Evolutionary conservation across 1,140 invertebrate species (phyloP), one percentile per base, ranked within the genome.

Genomic region (Manduca sexta): DNA sequence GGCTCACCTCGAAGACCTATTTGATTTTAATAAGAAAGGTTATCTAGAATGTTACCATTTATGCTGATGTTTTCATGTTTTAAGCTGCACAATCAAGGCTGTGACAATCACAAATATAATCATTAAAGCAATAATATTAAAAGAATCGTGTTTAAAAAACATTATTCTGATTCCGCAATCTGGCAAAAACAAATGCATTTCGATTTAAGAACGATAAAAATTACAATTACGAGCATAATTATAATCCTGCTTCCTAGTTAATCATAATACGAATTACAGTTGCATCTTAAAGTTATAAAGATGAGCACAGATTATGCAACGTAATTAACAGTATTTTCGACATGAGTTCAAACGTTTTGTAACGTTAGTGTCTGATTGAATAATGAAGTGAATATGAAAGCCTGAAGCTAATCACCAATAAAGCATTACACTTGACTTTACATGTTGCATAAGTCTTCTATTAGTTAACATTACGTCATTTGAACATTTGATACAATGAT

Each of bases 21-120:
- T 67, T 56, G 50, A 53, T 60, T 63, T 60, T 44, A 60, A 64
- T 62, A 64, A 64, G 60, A 63, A 60, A 64, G 47, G 64, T 61
- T 56, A 64, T 51, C 47, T 63, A 44, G 39, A 49, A 26, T 17
- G 38, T 39, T 30, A 51, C 45, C 31, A 13, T 5, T 49, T 53
- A 54, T 54, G 46, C 45, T 45, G 54, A 51, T 56, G 48, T 37
- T 26, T 37, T 35, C 26, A 33, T 12, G 11, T 46, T 45, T 48
- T 47, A 21, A 44, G 14, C 15, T 35, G 14, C 39, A 16, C 29
- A 30, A 41, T 8, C 45, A 49, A 57, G 41, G 37, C 47, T 42
- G 40, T 3, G 4, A 26, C 21, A 26, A 26, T 26, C 8, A 26
- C 21, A 26, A 26, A 26, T 8, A 26, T 26, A 26, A 26, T 26